Base-by-base conservation (phyloP, 2,113 vertebrate genomes). In the Porphyrio hochstetteri region DNA sequence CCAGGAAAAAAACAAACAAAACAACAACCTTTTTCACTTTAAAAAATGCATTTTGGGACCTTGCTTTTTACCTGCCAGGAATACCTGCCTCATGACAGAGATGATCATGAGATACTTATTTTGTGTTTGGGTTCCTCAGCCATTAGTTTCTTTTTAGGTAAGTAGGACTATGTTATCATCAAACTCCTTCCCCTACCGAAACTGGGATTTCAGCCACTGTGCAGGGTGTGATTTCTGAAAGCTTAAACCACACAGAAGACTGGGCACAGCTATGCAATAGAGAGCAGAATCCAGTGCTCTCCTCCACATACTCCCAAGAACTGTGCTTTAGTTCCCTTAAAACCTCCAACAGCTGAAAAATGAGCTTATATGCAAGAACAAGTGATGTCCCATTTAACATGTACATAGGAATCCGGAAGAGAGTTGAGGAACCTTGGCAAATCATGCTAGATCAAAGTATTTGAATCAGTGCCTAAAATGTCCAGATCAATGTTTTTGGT, bases 371-470 rank as follows among this genome's bases (percentile, higher is more conserved):
- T 17, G 48, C 82, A 81, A 81, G 60, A 92, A 88, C 67, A 77
- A 83, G 42, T 48, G 57, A 88, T 68, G 91, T 28, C 48, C 38
- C 72, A 91, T 97, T 97, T 96, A 96, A 94, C 95, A 94, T 70
- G 94, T 93, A 95, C 90, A 86, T 92, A 94, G 95, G 92, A 97
- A 97, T 97, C 90, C 94, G 95, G 82, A 93, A 97, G 93, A 97
- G 91, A 95, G 90, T 85, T 97, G 90, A 64, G 96, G 94, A 90
- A 92, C 93, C 68, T 95, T 87, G 72, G 94, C 94, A 94, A 85
- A 94, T 97, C 64, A 44, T 52, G 33, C 28, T 90, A 94, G 91
- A 97, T 97, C 96, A 97, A 97, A 87, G 63, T 82, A 84, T 81
- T 83, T 92, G 90, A 97, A 95, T 93, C 21, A 15, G 60, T 96